phyloP scores from a whole-genome alignment of 2,797 vertebrate genomes.

The Natrix natrix region DNA sequence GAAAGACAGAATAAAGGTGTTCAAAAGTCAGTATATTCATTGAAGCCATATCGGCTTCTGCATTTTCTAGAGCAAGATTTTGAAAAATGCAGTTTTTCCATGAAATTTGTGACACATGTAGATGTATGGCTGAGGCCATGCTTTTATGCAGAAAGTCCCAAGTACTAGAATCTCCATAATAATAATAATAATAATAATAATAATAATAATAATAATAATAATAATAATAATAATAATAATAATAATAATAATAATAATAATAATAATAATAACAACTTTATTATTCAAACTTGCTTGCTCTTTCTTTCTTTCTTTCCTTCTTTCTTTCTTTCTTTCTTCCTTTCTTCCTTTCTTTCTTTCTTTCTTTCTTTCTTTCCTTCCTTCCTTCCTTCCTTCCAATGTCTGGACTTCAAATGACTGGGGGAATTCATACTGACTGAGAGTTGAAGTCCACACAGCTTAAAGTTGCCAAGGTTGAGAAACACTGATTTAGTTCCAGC shows the following conservation, averaged over 20 bases:
- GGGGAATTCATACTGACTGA: background rate
- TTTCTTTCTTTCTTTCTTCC: background rate
- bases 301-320: slow-evolving; percentile 6
- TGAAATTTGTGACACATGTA: background rate
- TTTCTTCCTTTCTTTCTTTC: background rate
- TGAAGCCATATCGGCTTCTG: background rate
- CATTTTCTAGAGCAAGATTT: background rate
- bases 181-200: too few species aligned
- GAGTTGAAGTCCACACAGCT: background rate
- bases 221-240: too few species aligned
- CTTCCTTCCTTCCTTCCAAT: too few species aligned
- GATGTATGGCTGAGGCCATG: background rate
- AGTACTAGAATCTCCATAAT: background rate
- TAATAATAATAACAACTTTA: too few species aligned
- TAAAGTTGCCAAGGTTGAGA: background rate
- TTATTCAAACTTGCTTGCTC: background rate
- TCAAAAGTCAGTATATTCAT: background rate
- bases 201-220: too few species aligned
- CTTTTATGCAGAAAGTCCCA: background rate
- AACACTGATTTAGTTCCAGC: background rate
- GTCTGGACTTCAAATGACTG: background rate
- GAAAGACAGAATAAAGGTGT: background rate
- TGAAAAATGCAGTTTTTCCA: background rate
- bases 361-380: slow-evolving; percentile 5
- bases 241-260: too few species aligned